Conservation (phyloP, 2,888 invertebrate species). For the Calliopum simillimum region DNA sequence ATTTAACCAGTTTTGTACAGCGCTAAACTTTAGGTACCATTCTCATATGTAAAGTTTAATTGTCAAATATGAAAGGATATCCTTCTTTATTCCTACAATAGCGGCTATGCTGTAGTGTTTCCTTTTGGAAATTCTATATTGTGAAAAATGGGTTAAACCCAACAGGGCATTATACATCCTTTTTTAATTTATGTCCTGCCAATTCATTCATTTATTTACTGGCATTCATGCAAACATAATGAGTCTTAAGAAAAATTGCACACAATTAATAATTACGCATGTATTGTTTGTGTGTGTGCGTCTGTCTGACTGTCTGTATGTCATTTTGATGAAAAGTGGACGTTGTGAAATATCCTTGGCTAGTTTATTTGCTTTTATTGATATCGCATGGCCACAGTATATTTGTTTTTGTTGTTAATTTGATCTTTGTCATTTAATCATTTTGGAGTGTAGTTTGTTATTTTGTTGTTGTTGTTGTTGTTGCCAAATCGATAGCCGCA, state of each 20-base stretch:
- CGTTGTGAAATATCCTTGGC: constrained; percentile 12
- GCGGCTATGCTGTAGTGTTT: no score
- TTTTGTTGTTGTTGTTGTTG: constrained; percentile 11
- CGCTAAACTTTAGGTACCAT: no score
- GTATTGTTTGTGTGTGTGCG: constrained; percentile 42
- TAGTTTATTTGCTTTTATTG: constrained; percentile 27
- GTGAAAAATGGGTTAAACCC: no score
- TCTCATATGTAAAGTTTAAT: no score
- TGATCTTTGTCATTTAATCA: constrained; percentile 31
- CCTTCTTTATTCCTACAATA: no score
- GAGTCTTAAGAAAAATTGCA: constrained; percentile 51
- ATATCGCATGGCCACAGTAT: constrained; percentile 29
- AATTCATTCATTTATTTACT: constrained; percentile 46
- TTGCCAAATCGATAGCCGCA: not conserved
- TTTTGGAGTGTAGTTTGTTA: constrained; percentile 30
- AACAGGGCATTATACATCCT: constrained; percentile 10
- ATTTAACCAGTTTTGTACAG: no score
- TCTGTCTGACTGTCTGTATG: no score
- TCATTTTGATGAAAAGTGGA: not conserved
- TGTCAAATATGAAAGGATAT: no score
- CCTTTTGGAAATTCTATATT: no score
- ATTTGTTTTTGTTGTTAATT: constrained; percentile 29
- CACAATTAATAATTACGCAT: constrained; percentile 52
- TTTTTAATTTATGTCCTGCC: constrained; percentile 48
- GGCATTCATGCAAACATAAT: constrained; percentile 46